Conservation (phyloP, 2,888 invertebrate genomes). For the Eupithecia exiguata region DNA sequence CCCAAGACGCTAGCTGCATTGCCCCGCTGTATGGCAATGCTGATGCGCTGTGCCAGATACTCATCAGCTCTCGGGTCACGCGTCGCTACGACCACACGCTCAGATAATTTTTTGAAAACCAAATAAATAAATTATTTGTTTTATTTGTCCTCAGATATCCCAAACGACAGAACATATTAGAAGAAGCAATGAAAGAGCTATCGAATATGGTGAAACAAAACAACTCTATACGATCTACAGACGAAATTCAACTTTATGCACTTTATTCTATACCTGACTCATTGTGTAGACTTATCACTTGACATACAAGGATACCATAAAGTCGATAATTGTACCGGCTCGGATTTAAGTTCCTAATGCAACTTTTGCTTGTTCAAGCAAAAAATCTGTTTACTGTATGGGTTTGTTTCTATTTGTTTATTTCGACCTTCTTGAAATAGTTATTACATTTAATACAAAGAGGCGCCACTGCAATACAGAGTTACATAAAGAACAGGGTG, state of each 20-base stretch:
- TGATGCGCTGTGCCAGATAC: too few relatives aligned
- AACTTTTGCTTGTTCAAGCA: not conserved
- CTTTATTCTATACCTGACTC: slow-evolving; percentile 74
- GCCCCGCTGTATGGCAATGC: too few relatives aligned
- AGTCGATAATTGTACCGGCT: not conserved
- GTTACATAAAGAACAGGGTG: not conserved
- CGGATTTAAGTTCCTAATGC: not conserved
- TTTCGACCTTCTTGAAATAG: not conserved
- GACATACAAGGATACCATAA: slow-evolving; percentile 27
- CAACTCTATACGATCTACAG: slow-evolving; percentile 59
- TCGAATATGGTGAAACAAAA: slow-evolving; percentile 59
- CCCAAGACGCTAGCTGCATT: too few relatives aligned
- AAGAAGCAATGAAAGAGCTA: slow-evolving; percentile 66
- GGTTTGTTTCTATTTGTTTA: not conserved
- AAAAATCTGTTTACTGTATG: not conserved
- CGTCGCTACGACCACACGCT: too few relatives aligned
- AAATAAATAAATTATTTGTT: too few relatives aligned
- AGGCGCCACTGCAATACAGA: not conserved
- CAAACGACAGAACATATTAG: slow-evolving; percentile 65
- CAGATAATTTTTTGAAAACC: too few relatives aligned
- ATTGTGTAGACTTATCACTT: slow-evolving; percentile 61
- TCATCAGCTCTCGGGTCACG: too few relatives aligned
- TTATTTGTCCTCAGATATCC: slow-evolving; percentile 63
- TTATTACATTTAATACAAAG: not conserved
- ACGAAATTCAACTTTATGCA: slow-evolving; percentile 69